These are phyloP conservation scores for Craterocephalus amniculus DNA, from an alignment of 2,797 vertebrate genomes.

Conservation along the genomic window DNA sequence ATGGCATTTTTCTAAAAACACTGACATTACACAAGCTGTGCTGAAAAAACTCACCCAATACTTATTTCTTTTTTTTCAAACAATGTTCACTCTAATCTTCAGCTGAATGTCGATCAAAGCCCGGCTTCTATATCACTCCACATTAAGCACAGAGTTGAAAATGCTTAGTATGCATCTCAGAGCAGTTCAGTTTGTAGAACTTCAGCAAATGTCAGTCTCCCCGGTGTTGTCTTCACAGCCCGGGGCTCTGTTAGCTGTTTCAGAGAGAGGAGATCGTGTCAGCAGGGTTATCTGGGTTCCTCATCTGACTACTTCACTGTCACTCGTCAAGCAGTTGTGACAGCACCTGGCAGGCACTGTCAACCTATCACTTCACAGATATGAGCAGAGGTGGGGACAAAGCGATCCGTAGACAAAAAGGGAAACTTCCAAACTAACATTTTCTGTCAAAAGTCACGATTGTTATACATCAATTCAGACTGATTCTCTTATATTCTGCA, in stretches of 20 bases:
- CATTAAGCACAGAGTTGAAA: constrained; percentile 14
- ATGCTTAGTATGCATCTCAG: constrained; percentile 35
- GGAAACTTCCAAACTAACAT: constrained; percentile 25
- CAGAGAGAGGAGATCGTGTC: constrained; percentile 45
- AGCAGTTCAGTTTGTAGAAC: constrained; percentile 48
- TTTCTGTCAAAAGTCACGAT: constrained; percentile 21
- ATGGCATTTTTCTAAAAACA: background rate
- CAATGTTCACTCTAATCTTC: constrained; percentile 31
- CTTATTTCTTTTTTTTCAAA: constrained; percentile 31
- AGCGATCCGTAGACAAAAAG: constrained; percentile 2
- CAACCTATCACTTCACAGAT: constrained; percentile 54
- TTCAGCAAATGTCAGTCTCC: constrained; percentile 58
- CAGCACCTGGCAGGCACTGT: constrained; percentile 54
- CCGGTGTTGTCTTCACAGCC: constrained; percentile 51
- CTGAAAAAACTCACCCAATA: background rate
- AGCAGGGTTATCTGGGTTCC: constrained; percentile 66
- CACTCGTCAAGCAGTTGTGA: constrained; percentile 65
- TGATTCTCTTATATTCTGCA: background rate
- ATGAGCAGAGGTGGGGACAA: constrained; percentile 37
- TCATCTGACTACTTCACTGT: constrained; percentile 63
- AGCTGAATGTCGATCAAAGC: constrained; percentile 27
- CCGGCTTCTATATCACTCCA: background rate
- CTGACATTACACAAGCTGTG: constrained; percentile 1
- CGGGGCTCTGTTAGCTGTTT: constrained; percentile 43
- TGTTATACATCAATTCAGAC: background rate